Percentiles rank a stretch among this genome's conserved stretches.
phyloP scores from a whole-genome alignment of 2,888 invertebrate species.

The Leptopterna dolabrata region DNA sequence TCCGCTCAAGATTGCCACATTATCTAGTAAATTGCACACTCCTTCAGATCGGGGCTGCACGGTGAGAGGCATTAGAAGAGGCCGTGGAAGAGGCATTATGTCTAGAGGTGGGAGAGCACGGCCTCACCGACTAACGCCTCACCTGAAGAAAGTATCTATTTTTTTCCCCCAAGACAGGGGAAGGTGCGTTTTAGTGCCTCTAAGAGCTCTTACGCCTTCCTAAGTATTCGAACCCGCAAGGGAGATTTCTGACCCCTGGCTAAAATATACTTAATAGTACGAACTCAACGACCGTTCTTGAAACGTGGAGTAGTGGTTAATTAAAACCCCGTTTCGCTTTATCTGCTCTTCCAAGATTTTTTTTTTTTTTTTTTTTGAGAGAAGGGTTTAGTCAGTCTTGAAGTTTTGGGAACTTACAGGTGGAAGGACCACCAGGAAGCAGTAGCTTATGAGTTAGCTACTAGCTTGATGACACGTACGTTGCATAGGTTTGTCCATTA shows the following conservation, averaged over 20 bases:
- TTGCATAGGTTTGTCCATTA: too few species aligned
- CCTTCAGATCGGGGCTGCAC: background rate
- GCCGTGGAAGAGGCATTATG: conserved; percentile 44
- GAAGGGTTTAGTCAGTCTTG: too few species aligned
- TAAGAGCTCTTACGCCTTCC: conserved; percentile 43
- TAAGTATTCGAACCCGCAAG: conserved; percentile 37
- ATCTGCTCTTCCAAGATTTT: background rate
- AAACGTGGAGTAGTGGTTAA: background rate
- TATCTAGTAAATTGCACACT: conserved; percentile 50
- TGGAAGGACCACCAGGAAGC: too few species aligned
- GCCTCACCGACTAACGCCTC: background rate
- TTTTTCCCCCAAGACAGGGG: conserved; percentile 27
- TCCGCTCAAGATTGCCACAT: conserved; percentile 48
- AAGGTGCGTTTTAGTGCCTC: conserved; percentile 52
- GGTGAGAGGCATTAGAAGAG: conserved; percentile 25
- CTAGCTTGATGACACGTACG: too few species aligned
- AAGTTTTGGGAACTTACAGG: too few species aligned
- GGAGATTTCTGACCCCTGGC: conserved; percentile 25
- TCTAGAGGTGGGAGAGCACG: background rate
- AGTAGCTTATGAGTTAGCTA: too few species aligned
- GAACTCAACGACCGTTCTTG: background rate
- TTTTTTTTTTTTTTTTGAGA: background rate
- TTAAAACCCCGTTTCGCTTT: background rate
- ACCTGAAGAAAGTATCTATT: conserved; percentile 32
- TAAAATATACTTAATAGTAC: conserved; percentile 5